These are phyloP conservation scores for Myotis findleyi DNA, from an alignment of 2,797 vertebrate species.

Conservation along the genomic window DNA sequence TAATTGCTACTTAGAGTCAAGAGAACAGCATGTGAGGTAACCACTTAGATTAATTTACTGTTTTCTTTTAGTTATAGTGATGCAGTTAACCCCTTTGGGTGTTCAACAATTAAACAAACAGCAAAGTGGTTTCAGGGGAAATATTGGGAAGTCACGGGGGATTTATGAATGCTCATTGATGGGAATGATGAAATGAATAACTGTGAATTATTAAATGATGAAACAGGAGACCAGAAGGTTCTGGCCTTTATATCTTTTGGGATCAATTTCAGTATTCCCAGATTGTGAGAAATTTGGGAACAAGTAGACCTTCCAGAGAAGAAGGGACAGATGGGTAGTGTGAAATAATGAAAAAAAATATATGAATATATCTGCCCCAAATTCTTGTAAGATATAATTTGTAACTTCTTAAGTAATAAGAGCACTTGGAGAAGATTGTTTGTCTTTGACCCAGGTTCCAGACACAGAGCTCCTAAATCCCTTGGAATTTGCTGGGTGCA, in stretches of 20 bases:
- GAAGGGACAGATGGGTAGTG: neutral
- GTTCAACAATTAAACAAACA: neutral
- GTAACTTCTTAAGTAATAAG: neutral
- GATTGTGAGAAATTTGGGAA: neutral
- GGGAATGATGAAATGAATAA: neutral
- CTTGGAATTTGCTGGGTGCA: neutral
- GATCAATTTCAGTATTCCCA: neutral
- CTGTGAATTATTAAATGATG: neutral
- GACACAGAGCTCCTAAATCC: neutral
- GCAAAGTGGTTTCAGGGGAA: neutral
- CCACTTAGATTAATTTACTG: neutral
- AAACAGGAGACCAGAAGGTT: neutral
- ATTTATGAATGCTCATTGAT: neutral
- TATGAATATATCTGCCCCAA: neutral
- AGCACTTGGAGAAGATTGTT: neutral
- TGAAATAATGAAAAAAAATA: neutral
- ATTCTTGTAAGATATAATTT: neutral
- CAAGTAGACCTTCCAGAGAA: neutral
- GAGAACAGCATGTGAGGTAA: neutral
- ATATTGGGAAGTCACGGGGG: neutral
- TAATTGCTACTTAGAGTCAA: constrained; percentile 21
- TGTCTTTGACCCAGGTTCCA: neutral
- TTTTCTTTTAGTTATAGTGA: neutral
- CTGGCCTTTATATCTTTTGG: neutral
- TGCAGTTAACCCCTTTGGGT: neutral